Conservation (phyloP, 2,888 invertebrate species). For the Plusia festucae region DNA sequence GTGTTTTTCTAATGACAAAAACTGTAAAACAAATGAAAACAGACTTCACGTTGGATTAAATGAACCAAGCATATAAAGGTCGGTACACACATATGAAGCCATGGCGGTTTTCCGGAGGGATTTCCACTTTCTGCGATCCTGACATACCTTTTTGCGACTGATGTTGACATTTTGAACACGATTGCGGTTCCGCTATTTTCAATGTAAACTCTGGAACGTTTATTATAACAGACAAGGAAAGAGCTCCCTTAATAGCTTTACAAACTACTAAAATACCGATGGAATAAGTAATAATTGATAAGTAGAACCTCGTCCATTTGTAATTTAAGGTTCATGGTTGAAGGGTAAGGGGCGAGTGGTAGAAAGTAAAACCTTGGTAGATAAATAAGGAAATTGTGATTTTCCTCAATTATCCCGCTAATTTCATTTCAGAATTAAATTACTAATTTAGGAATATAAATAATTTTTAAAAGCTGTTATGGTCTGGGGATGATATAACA, state of each 20-base stretch:
- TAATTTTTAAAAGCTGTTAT: slow-evolving; percentile 18
- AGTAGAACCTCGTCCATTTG: background rate
- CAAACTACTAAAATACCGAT: background rate
- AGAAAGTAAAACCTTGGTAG: background rate
- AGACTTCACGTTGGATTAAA: background rate
- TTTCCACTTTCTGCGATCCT: background rate
- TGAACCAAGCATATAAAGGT: background rate
- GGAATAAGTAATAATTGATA: background rate
- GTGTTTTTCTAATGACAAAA: background rate
- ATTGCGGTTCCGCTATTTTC: slow-evolving; percentile 3
- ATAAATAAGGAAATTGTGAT: slow-evolving; percentile 1
- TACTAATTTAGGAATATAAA: too few species aligned
- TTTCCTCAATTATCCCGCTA: background rate
- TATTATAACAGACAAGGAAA: background rate
- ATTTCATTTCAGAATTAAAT: background rate
- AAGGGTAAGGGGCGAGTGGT: too few species aligned
- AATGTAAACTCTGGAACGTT: background rate
- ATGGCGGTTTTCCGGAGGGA: background rate
- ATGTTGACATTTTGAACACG: slow-evolving; percentile 1
- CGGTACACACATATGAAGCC: background rate
- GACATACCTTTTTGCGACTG: slow-evolving; percentile 6
- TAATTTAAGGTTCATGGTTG: background rate
- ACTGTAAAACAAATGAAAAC: background rate
- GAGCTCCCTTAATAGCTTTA: background rate
- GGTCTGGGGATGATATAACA: slow-evolving; percentile 23